Percentiles rank a stretch among this genome's conserved stretches.
Conservation (phyloP, 2,888 invertebrate genomes). For the Amorpha juglandis region DNA sequence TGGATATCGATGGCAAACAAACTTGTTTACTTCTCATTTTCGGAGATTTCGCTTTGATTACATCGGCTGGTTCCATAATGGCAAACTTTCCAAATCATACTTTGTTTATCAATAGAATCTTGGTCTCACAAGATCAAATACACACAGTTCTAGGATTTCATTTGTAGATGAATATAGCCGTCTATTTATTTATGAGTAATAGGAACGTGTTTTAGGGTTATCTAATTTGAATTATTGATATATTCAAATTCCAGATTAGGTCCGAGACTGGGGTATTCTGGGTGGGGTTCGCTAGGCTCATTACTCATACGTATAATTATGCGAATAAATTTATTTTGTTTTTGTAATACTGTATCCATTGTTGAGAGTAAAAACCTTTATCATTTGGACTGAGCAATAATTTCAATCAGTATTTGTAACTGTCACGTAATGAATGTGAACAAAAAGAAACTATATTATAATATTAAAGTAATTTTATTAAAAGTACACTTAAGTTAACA, state of each 20-base stretch:
- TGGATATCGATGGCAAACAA: slow-evolving; percentile 11
- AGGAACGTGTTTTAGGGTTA: not conserved
- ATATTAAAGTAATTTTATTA: no score
- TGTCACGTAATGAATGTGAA: no score
- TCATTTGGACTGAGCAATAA: no score
- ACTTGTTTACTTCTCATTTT: slow-evolving; percentile 21
- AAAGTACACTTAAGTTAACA: no score
- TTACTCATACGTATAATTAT: not conserved
- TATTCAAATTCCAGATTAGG: not conserved
- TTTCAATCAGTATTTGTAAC: no score
- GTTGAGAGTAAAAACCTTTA: no score
- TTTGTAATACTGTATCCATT: no score
- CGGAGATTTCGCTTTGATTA: slow-evolving; percentile 7
- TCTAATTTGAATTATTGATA: slow-evolving; percentile 14
- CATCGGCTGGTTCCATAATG: not conserved
- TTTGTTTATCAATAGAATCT: not conserved
- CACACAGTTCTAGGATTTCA: no score
- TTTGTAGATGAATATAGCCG: not conserved
- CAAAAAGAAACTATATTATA: no score
- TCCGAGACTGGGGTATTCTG: not conserved
- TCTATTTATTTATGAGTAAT: not conserved
- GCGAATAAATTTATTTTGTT: no score
- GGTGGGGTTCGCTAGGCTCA: not conserved
- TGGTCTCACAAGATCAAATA: not conserved
- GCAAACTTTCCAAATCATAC: slow-evolving; percentile 18